Base-by-base conservation (phyloP, 1,140 invertebrate species). In the Plutomurus gul region DNA sequence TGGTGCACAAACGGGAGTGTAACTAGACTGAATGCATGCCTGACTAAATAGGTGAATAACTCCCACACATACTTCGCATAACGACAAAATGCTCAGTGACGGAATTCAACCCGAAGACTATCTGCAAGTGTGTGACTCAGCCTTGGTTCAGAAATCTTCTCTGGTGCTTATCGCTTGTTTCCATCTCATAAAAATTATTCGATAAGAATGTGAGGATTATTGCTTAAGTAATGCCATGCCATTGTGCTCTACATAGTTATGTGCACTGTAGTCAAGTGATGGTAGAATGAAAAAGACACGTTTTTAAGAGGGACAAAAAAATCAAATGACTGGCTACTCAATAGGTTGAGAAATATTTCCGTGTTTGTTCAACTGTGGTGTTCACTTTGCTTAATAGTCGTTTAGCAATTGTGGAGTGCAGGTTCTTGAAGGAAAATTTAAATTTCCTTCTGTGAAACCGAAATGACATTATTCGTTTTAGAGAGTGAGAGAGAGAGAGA, bases 401-500 rank as follows among this genome's bases (percentile, higher is more conserved):
- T 1, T 56, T 7, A 30, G 13, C n/a, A 27, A 27, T 65, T 65
- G 56, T 30, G 10, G 56, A 65, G 36, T 33, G 30, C 11, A 33
- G 16, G 36, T 30, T 65, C 25, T 25, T 33, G 46, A n/a, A n/a
- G 25, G 56, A 65, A 33, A 65, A 65, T 33, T 33, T 25, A n/a
- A 33, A 25, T 65, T 65, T 65, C 56, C 56, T 33, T 65, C 25
- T 65, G 30, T 65, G 56, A 65, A 65, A 65, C 56, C 56, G 56
- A 65, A 65, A 65, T 65, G 56, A 65, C 56, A 65, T 65, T 65
- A 65, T 65, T 65, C 56, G 56, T 65, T 65, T 65, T 33, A 74
- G 40, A 30, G n/a, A 10, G 47, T 8, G 47, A 18, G 47, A 10
- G n/a, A 18, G 47, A 10, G n/a, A 10, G 47, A 51, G n/a, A 51